Evolutionary conservation across 2,113 vertebrate species (phyloP).

Genomic region (Tretioscincus oriximinensis): DNA sequence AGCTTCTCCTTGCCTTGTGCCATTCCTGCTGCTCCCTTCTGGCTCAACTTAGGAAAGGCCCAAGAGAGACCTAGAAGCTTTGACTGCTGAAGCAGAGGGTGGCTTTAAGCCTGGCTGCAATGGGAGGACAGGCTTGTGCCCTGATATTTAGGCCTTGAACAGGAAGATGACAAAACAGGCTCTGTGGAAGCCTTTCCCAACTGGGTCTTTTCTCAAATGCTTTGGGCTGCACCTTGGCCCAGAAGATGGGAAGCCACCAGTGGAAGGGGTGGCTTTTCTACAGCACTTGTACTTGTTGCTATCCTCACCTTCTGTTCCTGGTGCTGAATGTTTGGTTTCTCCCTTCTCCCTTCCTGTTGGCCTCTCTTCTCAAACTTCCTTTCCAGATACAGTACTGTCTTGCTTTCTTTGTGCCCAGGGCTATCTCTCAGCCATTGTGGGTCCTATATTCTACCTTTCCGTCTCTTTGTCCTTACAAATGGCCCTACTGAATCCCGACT

Average conservation of each 20-base stretch:
- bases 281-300: not conserved
- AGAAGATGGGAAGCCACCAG: not conserved
- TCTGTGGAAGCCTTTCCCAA: not conserved
- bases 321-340: not conserved
- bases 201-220: not conserved
- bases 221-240: not conserved
- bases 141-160: too few relatives aligned
- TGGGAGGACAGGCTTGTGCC: not conserved
- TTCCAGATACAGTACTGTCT: too few relatives aligned
- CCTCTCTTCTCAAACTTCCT: too few relatives aligned
- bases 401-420: not conserved
- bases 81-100: not conserved
- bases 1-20: not conserved
- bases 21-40: not conserved
- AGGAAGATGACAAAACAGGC: too few relatives aligned
- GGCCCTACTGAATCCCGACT: not conserved
- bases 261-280: not conserved
- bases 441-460: not conserved
- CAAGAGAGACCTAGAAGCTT: conserved; percentile 41
- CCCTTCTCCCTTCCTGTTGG: not conserved
- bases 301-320: not conserved
- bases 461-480: too few relatives aligned
- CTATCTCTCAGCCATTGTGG: not conserved
- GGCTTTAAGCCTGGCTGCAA: not conserved
- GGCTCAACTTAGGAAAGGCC: not conserved